phyloP scores from a whole-genome alignment of 2,797 vertebrate species.

The Calcarius lapponicus region DNA sequence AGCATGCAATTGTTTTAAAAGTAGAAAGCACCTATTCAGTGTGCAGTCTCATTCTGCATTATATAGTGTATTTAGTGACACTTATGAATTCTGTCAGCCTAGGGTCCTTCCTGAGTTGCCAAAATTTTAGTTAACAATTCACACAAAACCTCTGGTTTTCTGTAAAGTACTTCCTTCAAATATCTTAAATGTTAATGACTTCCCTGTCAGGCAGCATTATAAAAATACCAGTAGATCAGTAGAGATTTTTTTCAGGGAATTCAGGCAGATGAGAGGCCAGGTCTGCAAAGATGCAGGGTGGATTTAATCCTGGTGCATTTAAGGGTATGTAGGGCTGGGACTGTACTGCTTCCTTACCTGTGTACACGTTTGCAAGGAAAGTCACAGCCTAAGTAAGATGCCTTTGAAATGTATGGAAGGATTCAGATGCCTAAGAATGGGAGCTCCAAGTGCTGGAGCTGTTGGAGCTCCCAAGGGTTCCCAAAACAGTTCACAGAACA shows the following conservation, averaged over 20 bases:
- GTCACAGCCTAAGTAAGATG: neutral
- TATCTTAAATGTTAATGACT: neutral
- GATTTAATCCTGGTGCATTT: neutral
- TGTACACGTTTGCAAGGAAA: neutral
- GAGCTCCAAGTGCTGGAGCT: neutral
- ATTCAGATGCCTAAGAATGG: neutral
- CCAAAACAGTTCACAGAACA: neutral
- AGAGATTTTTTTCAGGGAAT: neutral
- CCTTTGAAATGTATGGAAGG: neutral
- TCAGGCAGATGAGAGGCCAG: neutral
- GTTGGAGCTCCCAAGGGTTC: too few relatives aligned
- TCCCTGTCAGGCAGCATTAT: neutral
- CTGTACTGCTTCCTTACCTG: neutral
- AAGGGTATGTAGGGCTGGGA: neutral
- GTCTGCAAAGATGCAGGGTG: neutral
- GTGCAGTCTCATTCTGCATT: neutral
- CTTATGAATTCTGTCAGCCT: neutral
- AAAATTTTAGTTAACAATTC: neutral
- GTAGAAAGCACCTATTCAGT: neutral
- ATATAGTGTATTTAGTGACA: neutral
- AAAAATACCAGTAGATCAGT: neutral
- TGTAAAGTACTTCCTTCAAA: neutral
- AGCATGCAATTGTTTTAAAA: neutral
- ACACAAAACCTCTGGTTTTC: neutral
- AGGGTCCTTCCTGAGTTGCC: neutral